Percentiles rank a stretch among this genome's conserved stretches.
Conservation (phyloP, 2,797 vertebrate species). For the Philypnodon macrostomus region DNA sequence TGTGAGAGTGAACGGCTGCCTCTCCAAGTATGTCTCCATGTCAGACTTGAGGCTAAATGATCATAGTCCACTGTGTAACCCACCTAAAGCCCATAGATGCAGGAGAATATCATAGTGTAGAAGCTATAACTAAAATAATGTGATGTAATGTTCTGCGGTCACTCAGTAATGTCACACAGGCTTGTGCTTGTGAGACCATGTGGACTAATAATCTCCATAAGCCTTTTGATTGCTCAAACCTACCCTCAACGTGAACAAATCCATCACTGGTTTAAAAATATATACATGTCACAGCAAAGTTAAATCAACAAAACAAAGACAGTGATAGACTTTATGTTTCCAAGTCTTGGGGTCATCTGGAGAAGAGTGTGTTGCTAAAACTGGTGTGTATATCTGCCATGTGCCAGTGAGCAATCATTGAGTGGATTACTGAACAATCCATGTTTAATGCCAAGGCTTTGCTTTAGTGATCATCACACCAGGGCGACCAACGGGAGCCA, state of each 20-base stretch:
- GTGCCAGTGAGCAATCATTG: conserved; percentile 58
- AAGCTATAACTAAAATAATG: too few relatives aligned
- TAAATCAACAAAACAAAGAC: conserved; percentile 24
- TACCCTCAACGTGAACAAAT: conserved; percentile 22
- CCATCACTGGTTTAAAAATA: conserved; percentile 29
- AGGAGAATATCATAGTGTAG: too few relatives aligned
- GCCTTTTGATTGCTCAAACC: conserved; percentile 14
- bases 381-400: conserved; percentile 54
- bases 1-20: too few relatives aligned
- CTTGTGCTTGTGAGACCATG: conserved; percentile 24
- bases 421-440: conserved; percentile 63
- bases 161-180: conserved; percentile 21
- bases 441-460: conserved; percentile 55
- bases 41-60: too few relatives aligned
- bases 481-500: conserved; percentile 21
- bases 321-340: conserved; percentile 26
- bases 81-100: too few relatives aligned
- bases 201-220: conserved; percentile 28
- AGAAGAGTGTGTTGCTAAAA: conserved; percentile 30
- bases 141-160: conserved; percentile 9
- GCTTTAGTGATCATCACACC: conserved; percentile 42
- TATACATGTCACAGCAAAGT: conserved; percentile 26
- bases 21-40: too few relatives aligned
- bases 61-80: too few relatives aligned
- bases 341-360: conserved; percentile 40